Evolutionary conservation across 1,140 invertebrate species (phyloP).

Genomic region (Heliothis subflexa): DNA sequence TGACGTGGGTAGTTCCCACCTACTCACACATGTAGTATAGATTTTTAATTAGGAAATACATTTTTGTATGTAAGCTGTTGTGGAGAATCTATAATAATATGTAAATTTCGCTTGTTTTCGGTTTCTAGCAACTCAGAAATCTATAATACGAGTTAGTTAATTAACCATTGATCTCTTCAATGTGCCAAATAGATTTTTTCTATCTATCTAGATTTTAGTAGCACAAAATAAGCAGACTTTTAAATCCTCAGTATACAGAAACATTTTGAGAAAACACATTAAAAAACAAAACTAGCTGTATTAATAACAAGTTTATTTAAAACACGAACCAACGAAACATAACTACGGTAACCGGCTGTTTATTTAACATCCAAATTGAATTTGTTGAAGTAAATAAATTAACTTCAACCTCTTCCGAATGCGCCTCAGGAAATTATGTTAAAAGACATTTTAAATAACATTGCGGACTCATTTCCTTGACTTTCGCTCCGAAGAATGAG

Average conservation of each 20-base stretch:
- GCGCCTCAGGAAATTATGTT: constrained; percentile 46
- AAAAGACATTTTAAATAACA: constrained; percentile 39
- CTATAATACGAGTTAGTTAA: no score
- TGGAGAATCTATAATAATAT: neutral
- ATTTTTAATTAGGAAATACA: no score
- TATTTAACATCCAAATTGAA: constrained; percentile 47
- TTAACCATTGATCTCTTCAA: neutral
- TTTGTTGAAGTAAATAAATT: constrained; percentile 53
- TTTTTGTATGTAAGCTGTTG: neutral
- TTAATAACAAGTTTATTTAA: constrained; percentile 28
- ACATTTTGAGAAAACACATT: neutral
- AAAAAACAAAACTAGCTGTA: constrained; percentile 5
- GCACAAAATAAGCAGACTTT: no score
- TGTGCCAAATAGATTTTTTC: no score
- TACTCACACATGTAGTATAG: no score
- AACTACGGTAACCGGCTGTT: constrained; percentile 22
- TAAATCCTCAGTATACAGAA: neutral
- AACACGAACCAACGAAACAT: neutral
- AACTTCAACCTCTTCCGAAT: constrained; percentile 42
- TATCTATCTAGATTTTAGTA: no score
- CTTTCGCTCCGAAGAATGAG: constrained; percentile 1
- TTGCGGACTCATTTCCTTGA: constrained; percentile 14
- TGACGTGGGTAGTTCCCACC: no score
- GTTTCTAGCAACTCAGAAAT: no score
- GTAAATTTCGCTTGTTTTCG: no score